These are phyloP conservation scores for Bradypodion pumilum DNA, from an alignment of 2,797 vertebrate genomes.

Conservation along the genomic window DNA sequence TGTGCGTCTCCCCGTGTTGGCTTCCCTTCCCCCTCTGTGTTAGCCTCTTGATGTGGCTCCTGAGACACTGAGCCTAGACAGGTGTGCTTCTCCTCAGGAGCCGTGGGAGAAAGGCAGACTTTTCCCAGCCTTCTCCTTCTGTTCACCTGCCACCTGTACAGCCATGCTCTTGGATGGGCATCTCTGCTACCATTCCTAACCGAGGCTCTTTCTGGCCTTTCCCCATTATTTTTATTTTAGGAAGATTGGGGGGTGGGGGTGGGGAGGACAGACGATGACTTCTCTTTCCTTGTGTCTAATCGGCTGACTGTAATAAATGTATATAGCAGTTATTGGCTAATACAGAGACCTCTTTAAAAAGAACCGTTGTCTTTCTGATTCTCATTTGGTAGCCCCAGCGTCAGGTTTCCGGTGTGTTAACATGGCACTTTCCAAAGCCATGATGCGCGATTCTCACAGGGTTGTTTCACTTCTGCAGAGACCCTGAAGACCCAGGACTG, in stretches of 20 bases:
- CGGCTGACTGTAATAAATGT: slow-evolving; percentile 12
- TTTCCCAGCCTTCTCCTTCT: no score
- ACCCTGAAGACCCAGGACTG: neutral
- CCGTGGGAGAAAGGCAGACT: no score
- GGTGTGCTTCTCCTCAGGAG: neutral
- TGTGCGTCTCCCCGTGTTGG: no score
- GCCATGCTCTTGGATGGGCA: neutral
- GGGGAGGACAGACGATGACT: neutral
- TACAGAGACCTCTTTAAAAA: neutral
- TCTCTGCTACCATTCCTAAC: neutral
- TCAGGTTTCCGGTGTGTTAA: neutral
- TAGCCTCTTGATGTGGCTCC: no score
- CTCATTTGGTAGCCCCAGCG: neutral
- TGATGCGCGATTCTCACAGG: no score
- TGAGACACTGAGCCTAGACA: neutral
- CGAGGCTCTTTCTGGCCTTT: neutral
- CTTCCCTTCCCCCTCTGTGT: neutral
- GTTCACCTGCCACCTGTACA: neutral
- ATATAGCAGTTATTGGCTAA: slow-evolving; percentile 4
- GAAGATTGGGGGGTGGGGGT: no score
- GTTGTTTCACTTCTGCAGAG: neutral
- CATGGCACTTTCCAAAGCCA: no score
- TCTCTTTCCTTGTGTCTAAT: neutral
- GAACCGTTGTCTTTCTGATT: neutral
- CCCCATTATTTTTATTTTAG: neutral